Conservation (phyloP, 2,888 invertebrate genomes). For the Selenia dentaria region DNA sequence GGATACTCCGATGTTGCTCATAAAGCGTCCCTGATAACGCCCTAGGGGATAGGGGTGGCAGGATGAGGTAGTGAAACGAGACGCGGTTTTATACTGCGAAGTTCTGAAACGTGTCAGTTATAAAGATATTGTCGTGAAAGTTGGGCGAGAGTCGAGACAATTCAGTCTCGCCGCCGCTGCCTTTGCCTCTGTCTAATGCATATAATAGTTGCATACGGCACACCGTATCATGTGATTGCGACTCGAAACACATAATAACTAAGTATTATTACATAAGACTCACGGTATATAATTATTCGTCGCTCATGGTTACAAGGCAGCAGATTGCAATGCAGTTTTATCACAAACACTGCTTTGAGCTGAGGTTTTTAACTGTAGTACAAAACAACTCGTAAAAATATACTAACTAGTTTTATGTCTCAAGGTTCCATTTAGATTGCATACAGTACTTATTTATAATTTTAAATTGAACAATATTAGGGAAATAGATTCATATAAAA, state of each 20-base stretch:
- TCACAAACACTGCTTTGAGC: neutral
- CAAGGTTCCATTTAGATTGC: slow-evolving; percentile 17
- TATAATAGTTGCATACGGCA: no score
- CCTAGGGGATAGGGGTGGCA: slow-evolving; percentile 45
- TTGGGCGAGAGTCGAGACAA: slow-evolving; percentile 16
- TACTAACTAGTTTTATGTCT: slow-evolving; percentile 2
- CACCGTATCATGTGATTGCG: no score
- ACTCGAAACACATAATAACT: slow-evolving; percentile 1
- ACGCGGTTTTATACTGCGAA: slow-evolving; percentile 31
- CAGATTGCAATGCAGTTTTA: neutral
- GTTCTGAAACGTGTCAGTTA: slow-evolving; percentile 35
- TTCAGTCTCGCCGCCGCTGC: slow-evolving; percentile 11
- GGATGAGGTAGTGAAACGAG: slow-evolving; percentile 29
- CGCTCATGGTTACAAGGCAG: no score
- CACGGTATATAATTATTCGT: no score
- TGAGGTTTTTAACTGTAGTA: neutral
- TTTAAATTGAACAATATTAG: slow-evolving; percentile 22
- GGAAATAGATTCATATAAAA: slow-evolving; percentile 20
- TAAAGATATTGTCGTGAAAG: slow-evolving; percentile 31
- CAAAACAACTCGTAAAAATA: neutral
- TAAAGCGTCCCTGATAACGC: slow-evolving; percentile 63
- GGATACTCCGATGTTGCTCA: slow-evolving; percentile 53
- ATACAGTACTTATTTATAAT: no score
- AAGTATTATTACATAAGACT: neutral
- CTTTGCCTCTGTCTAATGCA: slow-evolving; percentile 1